Evolutionary conservation across 2,888 invertebrate species (phyloP), one percentile per base, ranked within the genome.

Genomic region (Drosophila koepferae): DNA sequence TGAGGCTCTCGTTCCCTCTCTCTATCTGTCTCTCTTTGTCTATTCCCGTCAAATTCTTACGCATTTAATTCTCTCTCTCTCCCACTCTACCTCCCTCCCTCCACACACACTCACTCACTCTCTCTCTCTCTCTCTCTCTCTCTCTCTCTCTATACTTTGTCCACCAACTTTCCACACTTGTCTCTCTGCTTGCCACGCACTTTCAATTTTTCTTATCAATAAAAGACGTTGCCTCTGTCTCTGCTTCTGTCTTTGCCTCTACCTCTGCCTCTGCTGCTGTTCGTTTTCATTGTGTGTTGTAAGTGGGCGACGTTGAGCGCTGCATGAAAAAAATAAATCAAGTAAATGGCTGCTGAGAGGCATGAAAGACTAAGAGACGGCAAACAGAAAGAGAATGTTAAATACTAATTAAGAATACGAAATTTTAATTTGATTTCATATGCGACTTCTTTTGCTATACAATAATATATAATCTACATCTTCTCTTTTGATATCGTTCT

Each of bases 201-300:
- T 82, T 82, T 82, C 81, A 86, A 79, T 86, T 85, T 85, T 80
- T 79, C 73, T 87, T 85, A 83, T 85, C 88, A 87, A 85, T 86
- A 82, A 86, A 82, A 79, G 38, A 64, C 46, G 41, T 56, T 67
- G 56, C 43, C 20, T 41, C 55, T 60, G 44, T 41, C 46, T 34
- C 20, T 43, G 23, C 44, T 43, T 40, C 20, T 43, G 46, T 8
- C 46, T 7, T 14, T 14, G 20, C 46, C 18, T 36, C 48, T 48
- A 56, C 10, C 3, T 40, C 48, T 41, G 63, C 16, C 40, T 36
- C 48, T 53, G 61, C 28, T 28, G 46, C 49, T 44, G 61, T n/a
- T 53, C 28, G n/a, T 54, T 65, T 49, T 20, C 69, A 68, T 74
- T 81, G 82, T 78, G 72, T 72, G 60, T 61, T 86, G 86, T 82